A percentile compares a stretch with the other conserved stretches of the same genome.
phyloP scores from a whole-genome alignment of 2,113 vertebrate genomes.

The Channa maculata region DNA sequence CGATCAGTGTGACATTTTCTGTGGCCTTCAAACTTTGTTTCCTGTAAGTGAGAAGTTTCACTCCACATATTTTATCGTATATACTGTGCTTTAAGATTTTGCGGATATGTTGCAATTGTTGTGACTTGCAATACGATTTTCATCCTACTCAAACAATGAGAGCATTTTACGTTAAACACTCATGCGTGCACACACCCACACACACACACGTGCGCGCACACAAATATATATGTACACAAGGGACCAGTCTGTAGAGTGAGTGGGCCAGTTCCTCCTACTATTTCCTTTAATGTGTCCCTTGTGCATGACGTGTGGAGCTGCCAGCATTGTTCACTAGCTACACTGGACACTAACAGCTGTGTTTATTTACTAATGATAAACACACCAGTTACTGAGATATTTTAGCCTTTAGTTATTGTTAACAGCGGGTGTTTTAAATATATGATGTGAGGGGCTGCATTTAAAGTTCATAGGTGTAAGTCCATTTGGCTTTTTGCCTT shows the following conservation, averaged over 20 bases:
- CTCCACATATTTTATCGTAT: background rate
- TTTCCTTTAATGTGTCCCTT: conserved; percentile 74
- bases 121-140: conserved; percentile 32
- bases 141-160: conserved; percentile 42
- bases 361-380: conserved; percentile 71
- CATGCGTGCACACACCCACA: background rate
- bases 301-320: conserved; percentile 72
- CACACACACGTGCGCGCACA: conserved; percentile 7
- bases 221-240: conserved; percentile 8
- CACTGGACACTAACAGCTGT: conserved; percentile 73
- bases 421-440: conserved; percentile 25
- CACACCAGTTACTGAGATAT: conserved; percentile 40
- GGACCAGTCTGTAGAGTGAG: conserved; percentile 46
- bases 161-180: conserved; percentile 58
- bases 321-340: conserved; percentile 78
- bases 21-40: background rate
- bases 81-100: background rate
- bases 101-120: conserved; percentile 34
- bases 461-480: conserved; percentile 17
- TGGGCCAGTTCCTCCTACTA: conserved; percentile 69
- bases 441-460: conserved; percentile 10
- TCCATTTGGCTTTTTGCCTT: conserved; percentile 26
- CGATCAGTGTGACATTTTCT: background rate
- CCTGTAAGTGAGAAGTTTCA: background rate
- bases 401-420: conserved; percentile 28